Conservation (phyloP, 2,797 vertebrate species). For the Selene dorsalis region DNA sequence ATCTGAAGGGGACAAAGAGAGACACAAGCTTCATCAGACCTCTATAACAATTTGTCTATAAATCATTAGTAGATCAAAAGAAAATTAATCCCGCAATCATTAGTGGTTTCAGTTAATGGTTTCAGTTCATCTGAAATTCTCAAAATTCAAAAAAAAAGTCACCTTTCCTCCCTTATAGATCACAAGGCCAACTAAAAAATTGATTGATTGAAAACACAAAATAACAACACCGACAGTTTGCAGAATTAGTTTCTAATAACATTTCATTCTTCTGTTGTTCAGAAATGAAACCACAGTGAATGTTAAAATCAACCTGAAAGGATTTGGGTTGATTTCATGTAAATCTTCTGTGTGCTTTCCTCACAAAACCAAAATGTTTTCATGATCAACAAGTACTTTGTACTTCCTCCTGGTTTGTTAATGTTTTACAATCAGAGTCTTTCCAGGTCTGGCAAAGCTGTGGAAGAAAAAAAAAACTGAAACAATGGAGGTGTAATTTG, state of each 20-base stretch:
- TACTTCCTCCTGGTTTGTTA: background rate
- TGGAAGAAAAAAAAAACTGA: background rate
- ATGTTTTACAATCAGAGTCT: background rate
- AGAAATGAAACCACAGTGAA: background rate
- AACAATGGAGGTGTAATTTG: background rate
- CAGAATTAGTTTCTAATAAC: too few species aligned
- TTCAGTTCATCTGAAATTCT: too few species aligned
- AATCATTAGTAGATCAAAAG: too few species aligned
- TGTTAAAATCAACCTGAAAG: background rate
- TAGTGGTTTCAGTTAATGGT: too few species aligned
- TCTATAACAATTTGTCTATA: too few species aligned
- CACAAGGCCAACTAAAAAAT: too few species aligned
- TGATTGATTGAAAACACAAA: background rate
- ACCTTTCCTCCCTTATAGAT: too few species aligned
- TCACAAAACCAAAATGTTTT: background rate
- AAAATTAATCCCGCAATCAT: too few species aligned
- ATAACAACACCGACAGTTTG: background rate
- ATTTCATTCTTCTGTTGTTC: background rate
- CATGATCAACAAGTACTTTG: too few species aligned
- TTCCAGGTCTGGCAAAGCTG: background rate
- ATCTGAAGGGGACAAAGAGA: constrained; percentile 82
- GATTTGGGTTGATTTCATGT: too few species aligned
- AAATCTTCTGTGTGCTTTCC: background rate
- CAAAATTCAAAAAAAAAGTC: too few species aligned
- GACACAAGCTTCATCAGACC: too few species aligned